Base-by-base conservation (phyloP, 2,113 vertebrate species). In the Redunca redunca region DNA sequence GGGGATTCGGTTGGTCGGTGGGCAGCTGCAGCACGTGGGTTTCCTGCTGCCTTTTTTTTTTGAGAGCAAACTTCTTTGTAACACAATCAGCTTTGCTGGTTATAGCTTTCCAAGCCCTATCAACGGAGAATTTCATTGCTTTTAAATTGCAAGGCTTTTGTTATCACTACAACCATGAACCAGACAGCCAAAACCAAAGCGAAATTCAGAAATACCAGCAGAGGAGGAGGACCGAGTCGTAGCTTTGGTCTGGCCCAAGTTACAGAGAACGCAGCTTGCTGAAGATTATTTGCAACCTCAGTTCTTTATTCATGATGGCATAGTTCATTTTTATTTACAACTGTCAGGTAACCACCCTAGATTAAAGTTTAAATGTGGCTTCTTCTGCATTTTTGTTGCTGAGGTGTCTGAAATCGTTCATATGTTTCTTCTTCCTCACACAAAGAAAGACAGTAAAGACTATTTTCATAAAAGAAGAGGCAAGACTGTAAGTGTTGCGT, bases 91-190 rank as follows among this genome's bases (percentile, higher is more conserved):
- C 85, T 92, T 94, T 55, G 15, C 28, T 1, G 15, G 50, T 30
- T 92, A 84, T 25, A 52, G 55, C 14, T 84, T 84, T 26, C 28
- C 25, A 17, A 81, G 80, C 81, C 62, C 95, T 91, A 82, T 64
- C 46, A 10, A 46, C 14, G 6, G 43, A 92, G 87, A 90, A 90
- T 62, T 25, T 71, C 12, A 92, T 98, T 97, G 96, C 87, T 98
- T 94, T 97, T 97, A 95, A n/a, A 94, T 92, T 87, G 78, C 82
- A n/a, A 57, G 85, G 58, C 80, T 96, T 97, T 97, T 90, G 88
- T 95, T 95, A 86, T 46, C 1, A 0, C 11, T 60, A 0, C 55
- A 26, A n/a, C 71, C 93, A 28, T 91, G 93, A 85, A 50, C 19
- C n/a, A 64, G 90, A 71, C 52, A 52, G 77, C 40, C 85, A 62